Evolutionary conservation across 1,140 invertebrate species (phyloP).

Genomic region (Atta cephalotes): DNA sequence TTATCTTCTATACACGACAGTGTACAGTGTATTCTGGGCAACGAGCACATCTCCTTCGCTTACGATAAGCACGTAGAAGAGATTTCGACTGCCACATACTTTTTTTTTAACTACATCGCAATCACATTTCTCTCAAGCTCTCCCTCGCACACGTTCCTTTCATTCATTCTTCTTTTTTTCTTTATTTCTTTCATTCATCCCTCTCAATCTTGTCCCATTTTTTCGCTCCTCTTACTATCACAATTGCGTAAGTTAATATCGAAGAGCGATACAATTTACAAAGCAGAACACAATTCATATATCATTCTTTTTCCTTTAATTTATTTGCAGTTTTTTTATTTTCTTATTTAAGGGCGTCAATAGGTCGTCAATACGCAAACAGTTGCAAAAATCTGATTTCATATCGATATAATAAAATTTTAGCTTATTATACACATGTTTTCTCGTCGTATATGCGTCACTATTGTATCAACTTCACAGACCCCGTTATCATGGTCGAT

Average conservation of each 20-base stretch:
- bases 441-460: constrained; percentile 76
- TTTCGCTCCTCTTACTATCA: constrained; percentile 57
- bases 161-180: not conserved
- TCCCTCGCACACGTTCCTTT: not conserved
- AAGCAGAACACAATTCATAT: constrained; percentile 78
- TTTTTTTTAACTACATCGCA: constrained; percentile 33
- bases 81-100: constrained; percentile 42
- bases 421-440: constrained; percentile 84
- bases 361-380: constrained; percentile 83
- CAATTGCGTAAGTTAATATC: constrained; percentile 66
- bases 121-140: constrained; percentile 33
- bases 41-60: constrained; percentile 53
- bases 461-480: constrained; percentile 80
- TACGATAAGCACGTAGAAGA: constrained; percentile 58
- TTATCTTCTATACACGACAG: constrained; percentile 63
- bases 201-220: not conserved
- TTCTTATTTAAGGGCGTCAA: constrained; percentile 79
- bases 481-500: constrained; percentile 77
- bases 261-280: constrained; percentile 73
- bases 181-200: not conserved
- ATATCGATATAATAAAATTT: constrained; percentile 85
- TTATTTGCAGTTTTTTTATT: constrained; percentile 76
- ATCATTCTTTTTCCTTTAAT: constrained; percentile 76
- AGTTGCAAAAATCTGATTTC: constrained; percentile 84
- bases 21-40: constrained; percentile 54